A percentile compares a stretch with the other conserved stretches of the same genome.
Evolutionary conservation across 2,113 vertebrate genomes (phyloP).

Genomic region (Tyto alba): DNA sequence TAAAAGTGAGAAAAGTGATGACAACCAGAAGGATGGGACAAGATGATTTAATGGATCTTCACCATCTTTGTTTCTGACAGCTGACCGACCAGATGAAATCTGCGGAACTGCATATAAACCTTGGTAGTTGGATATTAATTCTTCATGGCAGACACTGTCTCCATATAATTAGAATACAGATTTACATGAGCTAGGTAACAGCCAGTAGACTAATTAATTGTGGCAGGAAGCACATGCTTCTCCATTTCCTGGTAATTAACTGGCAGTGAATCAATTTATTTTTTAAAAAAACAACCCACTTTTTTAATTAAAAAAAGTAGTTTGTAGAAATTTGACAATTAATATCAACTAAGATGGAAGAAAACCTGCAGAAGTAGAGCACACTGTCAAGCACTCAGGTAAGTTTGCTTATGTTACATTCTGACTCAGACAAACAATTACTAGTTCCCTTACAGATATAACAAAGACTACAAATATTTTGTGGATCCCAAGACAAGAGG

Average conservation of each 20-base stretch:
- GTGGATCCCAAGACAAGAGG: neutral
- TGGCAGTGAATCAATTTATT: neutral
- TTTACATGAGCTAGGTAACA: neutral
- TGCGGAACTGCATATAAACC: neutral
- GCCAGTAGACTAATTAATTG: slow-evolving; percentile 23
- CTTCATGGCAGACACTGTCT: slow-evolving; percentile 6
- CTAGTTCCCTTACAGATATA: neutral
- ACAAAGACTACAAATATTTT: neutral
- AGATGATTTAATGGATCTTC: neutral
- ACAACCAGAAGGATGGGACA: neutral
- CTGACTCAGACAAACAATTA: neutral
- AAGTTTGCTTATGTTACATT: neutral
- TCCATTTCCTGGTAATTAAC: slow-evolving; percentile 32
- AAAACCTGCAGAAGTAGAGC: neutral
- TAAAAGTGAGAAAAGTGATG: neutral
- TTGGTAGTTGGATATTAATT: neutral
- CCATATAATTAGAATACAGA: slow-evolving; percentile 16
- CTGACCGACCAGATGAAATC: neutral
- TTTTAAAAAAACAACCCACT: neutral
- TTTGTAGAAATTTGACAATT: neutral
- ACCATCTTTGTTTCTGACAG: neutral
- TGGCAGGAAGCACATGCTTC: slow-evolving; percentile 48
- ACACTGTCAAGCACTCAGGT: neutral
- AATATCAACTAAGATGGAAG: neutral
- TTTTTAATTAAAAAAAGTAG: neutral